These are phyloP conservation scores for Halcyon badia DNA, from an alignment of 2,797 vertebrate genomes.

Conservation along the genomic window DNA sequence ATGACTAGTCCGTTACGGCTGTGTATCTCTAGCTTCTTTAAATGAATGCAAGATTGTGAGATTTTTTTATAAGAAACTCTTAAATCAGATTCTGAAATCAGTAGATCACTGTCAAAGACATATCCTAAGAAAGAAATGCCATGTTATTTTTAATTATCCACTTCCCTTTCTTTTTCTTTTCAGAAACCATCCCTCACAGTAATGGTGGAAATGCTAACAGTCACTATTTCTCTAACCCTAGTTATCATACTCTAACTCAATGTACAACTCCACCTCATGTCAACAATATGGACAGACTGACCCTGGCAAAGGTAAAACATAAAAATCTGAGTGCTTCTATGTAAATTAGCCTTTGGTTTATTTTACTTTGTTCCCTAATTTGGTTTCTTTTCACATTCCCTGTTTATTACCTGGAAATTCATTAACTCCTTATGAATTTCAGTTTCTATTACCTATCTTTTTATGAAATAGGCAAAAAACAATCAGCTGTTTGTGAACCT, in stretches of 20 bases:
- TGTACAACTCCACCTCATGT: conserved; percentile 84
- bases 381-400: not conserved
- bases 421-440: not conserved
- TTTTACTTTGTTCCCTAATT: not conserved
- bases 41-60: not conserved
- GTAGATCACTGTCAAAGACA: not conserved
- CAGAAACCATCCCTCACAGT: conserved; percentile 87
- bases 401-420: not conserved
- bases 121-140: not conserved
- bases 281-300: conserved; percentile 82
- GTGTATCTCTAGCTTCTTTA: not conserved
- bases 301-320: conserved; percentile 85
- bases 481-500: conserved; percentile 90
- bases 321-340: not conserved
- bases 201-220: conserved; percentile 86
- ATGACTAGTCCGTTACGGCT: not conserved
- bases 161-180: conserved; percentile 35
- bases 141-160: not conserved
- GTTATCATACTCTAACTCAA: conserved; percentile 94
- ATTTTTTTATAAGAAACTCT: not conserved
- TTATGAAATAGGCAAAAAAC: conserved; percentile 84
- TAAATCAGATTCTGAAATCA: not conserved
- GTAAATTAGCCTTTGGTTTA: not conserved
- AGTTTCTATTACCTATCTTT: not conserved
- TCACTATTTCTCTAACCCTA: conserved; percentile 97